A percentile compares a stretch with the other conserved stretches of the same genome.
phyloP scores from a whole-genome alignment of 2,797 vertebrate species.

The Phylloscopus collybita region DNA sequence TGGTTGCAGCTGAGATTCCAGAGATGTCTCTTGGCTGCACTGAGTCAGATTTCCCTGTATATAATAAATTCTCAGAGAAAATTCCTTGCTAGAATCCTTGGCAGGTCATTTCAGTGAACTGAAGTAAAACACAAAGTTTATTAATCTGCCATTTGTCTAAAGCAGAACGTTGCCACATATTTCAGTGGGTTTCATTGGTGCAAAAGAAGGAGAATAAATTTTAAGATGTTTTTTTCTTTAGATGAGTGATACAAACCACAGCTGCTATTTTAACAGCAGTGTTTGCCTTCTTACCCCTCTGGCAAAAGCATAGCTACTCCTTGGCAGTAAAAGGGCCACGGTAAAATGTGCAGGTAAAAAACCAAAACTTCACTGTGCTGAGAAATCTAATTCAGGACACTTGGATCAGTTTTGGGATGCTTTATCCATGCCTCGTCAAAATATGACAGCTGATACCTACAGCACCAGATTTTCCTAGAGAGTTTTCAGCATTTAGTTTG shows the following conservation, averaged over 20 bases:
- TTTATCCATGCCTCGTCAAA: neutral
- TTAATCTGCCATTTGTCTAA: neutral
- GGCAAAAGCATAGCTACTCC: neutral
- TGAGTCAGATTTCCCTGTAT: neutral
- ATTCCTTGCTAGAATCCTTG: neutral
- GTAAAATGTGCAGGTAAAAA: neutral
- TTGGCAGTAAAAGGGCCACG: neutral
- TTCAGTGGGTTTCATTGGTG: neutral
- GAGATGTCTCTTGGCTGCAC: neutral
- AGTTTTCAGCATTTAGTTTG: neutral
- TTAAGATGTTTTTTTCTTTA: neutral
- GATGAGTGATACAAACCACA: neutral
- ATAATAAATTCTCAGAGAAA: neutral
- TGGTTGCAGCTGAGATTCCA: neutral
- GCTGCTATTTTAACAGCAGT: neutral
- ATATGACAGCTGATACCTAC: neutral
- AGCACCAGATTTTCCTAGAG: neutral
- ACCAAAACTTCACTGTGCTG: neutral
- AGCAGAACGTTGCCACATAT: neutral
- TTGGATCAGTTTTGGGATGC: neutral
- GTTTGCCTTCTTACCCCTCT: neutral
- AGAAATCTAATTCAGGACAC: neutral
- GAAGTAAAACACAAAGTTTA: neutral
- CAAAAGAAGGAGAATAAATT: neutral
- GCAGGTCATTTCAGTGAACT: neutral